Conservation (phyloP, 2,797 vertebrate species). For the Rhynchotus rufescens region DNA sequence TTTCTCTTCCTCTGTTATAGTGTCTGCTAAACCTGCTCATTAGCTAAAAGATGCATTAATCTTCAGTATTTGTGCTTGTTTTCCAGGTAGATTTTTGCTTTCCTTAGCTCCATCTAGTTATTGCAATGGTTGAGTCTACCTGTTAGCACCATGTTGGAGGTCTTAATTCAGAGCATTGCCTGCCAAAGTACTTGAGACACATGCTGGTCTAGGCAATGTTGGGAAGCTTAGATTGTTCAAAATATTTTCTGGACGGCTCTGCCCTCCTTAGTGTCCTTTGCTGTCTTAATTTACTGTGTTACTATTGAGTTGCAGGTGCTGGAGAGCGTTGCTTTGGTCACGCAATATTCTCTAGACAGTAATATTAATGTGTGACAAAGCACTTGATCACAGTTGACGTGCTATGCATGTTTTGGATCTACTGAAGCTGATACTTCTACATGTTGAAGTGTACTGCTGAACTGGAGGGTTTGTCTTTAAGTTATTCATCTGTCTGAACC, state of each 20-base stretch:
- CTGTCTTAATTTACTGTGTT: background rate
- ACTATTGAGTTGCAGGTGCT: background rate
- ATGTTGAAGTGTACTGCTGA: background rate
- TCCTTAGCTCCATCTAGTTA: conserved; percentile 29
- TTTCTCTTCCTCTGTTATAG: background rate
- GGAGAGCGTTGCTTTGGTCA: background rate
- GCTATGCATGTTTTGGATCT: fast-evolving
- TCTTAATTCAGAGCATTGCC: background rate
- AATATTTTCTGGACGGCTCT: background rate
- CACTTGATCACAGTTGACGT: background rate
- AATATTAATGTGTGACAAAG: background rate
- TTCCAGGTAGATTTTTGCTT: conserved; percentile 48
- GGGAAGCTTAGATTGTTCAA: background rate
- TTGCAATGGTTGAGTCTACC: conserved; percentile 34
- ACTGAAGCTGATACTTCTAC: background rate
- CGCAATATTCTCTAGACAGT: background rate
- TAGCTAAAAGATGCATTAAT: conserved; percentile 49
- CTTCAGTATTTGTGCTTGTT: conserved; percentile 40
- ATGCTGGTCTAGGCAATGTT: background rate
- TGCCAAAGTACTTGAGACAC: background rate
- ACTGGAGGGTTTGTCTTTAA: background rate
- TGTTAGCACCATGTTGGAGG: background rate
- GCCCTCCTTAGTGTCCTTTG: background rate
- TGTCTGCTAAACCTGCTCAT: background rate
- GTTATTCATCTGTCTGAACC: background rate